Evolutionary conservation across 37 sponge, comb jelly and placozoan species (phyloP), one percentile per base, ranked within the genome.

Genomic region (Haliclona indistincta): DNA sequence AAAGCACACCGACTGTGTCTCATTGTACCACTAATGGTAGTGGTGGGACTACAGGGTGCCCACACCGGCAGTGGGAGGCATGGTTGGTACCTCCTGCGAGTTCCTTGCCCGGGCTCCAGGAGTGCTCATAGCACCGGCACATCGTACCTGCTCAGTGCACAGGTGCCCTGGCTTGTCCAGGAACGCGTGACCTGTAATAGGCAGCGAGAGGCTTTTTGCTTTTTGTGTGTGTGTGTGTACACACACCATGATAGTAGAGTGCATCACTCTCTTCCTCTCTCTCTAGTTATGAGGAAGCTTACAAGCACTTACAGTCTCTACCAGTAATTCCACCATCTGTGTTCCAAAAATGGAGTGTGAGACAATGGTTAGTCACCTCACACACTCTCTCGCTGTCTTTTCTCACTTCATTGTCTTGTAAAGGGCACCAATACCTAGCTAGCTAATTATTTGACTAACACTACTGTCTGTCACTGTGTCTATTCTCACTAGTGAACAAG

Each of bases 241-340:
- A 4, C 5, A 17, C 2, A 4, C 22, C 1, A 23, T 25, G 28
- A 3, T 29, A 2, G 56, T 2, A 25, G 4, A 6, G 56, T 55
- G 56, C 5, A 4, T 65, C 20, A 65, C 67, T 65, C 22, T 38
- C 10, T 15, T 25, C 40, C 36, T 26, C 56, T 55, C 15, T 39
- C 51, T 70, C 15, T 38, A 85, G 86, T 78, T 78, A 85, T 4
- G 30, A 65, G 22, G 86, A 77, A 36, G 86, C 79, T 17, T 37
- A 26, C 20, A 54, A 65, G 73, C 65, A 71, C 33, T 58, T 85
- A 55, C 71, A 72, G 33, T 42, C 43, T 8, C 54, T 85, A 25
- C 64, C 71, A 0, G 53, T 78, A 34, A 52, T 85, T 7, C 86
- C 86, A 15, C 54, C 68, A 17, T 41, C 61, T 19, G 38, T 78